Conservation (phyloP, 2,797 vertebrate genomes). For the Myiotriccus ornatus region DNA sequence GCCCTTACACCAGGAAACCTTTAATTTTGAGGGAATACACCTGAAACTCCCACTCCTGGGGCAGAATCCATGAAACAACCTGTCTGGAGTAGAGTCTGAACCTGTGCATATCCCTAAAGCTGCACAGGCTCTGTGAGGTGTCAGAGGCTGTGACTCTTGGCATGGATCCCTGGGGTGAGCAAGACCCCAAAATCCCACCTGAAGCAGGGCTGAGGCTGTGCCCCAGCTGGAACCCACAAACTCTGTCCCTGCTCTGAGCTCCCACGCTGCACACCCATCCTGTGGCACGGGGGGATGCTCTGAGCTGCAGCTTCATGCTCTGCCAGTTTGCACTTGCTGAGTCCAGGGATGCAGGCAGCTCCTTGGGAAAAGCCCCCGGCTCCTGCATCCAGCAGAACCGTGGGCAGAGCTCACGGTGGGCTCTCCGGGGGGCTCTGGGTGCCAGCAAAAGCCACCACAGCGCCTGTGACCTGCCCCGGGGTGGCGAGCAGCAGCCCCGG, state of each 20-base stretch:
- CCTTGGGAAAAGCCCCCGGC: background rate
- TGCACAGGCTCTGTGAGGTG: accelerated
- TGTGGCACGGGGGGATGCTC: accelerated
- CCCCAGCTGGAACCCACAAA: background rate
- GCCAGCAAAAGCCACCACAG: background rate
- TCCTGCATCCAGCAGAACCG: accelerated
- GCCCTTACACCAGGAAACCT: background rate
- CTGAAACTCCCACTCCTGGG: accelerated
- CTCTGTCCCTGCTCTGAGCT: background rate
- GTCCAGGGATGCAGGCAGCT: background rate
- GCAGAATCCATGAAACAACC: background rate
- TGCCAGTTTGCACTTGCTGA: background rate
- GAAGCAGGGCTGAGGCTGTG: background rate
- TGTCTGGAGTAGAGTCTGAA: background rate
- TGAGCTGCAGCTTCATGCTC: background rate
- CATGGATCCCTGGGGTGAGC: background rate
- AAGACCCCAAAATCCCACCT: background rate
- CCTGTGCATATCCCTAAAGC: background rate
- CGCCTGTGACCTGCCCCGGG: background rate
- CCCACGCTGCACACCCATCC: accelerated
- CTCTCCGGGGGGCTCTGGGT: background rate
- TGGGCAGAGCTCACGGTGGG: background rate
- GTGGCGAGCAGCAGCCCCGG: background rate
- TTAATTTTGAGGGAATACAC: background rate
- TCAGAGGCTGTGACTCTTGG: background rate